phyloP scores from a whole-genome alignment of 1,140 invertebrate species.

The Holcopasites calliopsidis region DNA sequence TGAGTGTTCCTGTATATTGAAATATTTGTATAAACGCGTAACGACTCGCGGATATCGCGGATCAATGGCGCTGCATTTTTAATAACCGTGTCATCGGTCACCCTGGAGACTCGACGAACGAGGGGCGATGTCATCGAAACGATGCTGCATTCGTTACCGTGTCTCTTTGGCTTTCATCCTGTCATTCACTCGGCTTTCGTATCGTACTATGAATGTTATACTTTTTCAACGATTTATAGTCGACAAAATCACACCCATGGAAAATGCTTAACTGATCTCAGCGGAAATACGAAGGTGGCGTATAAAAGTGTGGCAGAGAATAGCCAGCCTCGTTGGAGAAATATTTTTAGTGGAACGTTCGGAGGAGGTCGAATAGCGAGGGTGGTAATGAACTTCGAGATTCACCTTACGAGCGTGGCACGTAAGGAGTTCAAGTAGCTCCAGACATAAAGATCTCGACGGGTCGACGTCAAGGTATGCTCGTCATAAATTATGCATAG shows the following conservation, averaged over 20 bases:
- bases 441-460: constrained; percentile 2
- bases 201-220: too few species aligned
- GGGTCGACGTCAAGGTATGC: neutral
- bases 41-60: neutral
- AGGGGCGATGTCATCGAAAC: neutral
- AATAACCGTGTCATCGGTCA: constrained; percentile 3
- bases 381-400: neutral
- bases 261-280: constrained; percentile 6
- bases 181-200: too few species aligned
- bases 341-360: neutral
- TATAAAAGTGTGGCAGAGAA: too few species aligned
- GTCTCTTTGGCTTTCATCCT: too few species aligned
- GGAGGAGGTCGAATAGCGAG: neutral
- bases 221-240: too few species aligned
- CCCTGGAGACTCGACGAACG: neutral
- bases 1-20: too few species aligned
- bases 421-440: neutral
- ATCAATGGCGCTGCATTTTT: neutral
- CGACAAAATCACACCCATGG: too few species aligned
- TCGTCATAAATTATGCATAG: constrained; percentile 43
- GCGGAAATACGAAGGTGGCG: neutral
- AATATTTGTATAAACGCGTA: neutral
- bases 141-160: too few species aligned
- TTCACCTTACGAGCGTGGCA: neutral
- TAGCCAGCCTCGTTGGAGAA: too few species aligned